Evolutionary conservation across 2,113 vertebrate species (phyloP).

Genomic region (Craseonycteris thonglongyai): DNA sequence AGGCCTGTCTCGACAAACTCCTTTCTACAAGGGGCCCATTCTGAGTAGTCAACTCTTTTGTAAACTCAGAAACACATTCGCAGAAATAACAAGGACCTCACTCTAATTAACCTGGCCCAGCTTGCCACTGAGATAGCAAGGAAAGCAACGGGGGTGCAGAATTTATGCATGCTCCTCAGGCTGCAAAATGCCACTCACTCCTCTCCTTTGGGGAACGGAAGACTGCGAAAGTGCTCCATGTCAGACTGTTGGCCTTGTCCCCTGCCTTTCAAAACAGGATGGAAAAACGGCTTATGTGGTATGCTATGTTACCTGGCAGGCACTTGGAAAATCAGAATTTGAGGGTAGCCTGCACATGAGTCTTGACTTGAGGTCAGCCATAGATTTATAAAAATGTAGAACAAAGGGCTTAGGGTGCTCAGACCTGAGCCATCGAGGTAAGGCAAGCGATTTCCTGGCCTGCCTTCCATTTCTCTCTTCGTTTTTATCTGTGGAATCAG

Average conservation of each 20-base stretch:
- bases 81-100: conserved; percentile 47
- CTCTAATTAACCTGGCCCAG: conserved; percentile 68
- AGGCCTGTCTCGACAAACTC: conserved; percentile 68
- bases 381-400: background rate
- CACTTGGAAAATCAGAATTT: conserved; percentile 58
- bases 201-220: conserved; percentile 32
- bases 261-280: conserved; percentile 50
- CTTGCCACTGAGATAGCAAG: conserved; percentile 66
- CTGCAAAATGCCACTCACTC: conserved; percentile 46
- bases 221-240: conserved; percentile 57
- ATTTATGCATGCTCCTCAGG: conserved; percentile 32
- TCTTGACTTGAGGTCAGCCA: background rate
- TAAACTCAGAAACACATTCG: conserved; percentile 59
- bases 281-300: conserved; percentile 60
- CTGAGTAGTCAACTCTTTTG: conserved; percentile 40
- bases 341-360: background rate
- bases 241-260: conserved; percentile 50
- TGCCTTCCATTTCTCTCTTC: conserved; percentile 76
- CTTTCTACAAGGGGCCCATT: conserved; percentile 45
- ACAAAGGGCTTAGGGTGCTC: background rate
- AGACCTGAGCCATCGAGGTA: conserved; percentile 62
- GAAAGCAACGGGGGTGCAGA: conserved; percentile 66
- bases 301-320: conserved; percentile 65
- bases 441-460: conserved; percentile 68
- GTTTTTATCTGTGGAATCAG: conserved; percentile 84